These are phyloP conservation scores for Archegozetes longisetosus DNA, from an alignment of 1,140 invertebrate species.

Conservation along the genomic window DNA sequence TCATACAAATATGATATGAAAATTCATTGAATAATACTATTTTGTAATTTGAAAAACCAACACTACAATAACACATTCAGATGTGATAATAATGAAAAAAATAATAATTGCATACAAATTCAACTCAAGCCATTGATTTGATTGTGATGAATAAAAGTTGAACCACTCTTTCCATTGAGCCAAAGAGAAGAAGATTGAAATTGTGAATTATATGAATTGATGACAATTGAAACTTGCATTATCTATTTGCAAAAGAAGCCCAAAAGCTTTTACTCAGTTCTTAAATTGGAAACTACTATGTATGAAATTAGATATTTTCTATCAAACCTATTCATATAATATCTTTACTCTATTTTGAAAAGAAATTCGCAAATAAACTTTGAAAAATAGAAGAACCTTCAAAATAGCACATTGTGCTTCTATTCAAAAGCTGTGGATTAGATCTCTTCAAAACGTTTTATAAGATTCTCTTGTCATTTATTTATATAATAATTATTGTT, in stretches of 20 bases:
- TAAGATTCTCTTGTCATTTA: no score
- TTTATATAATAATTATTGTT: no score
- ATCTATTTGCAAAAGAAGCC: not conserved
- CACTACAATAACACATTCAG: not conserved
- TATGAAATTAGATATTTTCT: not conserved
- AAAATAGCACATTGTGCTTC: no score
- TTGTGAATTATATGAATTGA: no score
- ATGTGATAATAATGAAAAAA: not conserved
- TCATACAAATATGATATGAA: not conserved
- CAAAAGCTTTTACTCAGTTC: not conserved
- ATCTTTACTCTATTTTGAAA: no score
- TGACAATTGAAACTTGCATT: not conserved
- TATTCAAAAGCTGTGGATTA: no score
- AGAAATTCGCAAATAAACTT: no score
- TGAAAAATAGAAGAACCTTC: no score
- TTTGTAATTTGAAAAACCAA: not conserved
- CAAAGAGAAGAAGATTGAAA: no score
- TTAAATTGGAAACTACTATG: not conserved
- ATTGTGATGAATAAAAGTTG: not conserved
- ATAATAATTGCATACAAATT: not conserved
- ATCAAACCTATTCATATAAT: not conserved
- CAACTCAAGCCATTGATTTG: not conserved
- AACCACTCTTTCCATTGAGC: not conserved
- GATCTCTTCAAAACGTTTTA: no score
- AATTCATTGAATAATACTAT: not conserved